Evolutionary conservation across 2,113 vertebrate genomes (phyloP).

Genomic region (Struthidea cinerea): DNA sequence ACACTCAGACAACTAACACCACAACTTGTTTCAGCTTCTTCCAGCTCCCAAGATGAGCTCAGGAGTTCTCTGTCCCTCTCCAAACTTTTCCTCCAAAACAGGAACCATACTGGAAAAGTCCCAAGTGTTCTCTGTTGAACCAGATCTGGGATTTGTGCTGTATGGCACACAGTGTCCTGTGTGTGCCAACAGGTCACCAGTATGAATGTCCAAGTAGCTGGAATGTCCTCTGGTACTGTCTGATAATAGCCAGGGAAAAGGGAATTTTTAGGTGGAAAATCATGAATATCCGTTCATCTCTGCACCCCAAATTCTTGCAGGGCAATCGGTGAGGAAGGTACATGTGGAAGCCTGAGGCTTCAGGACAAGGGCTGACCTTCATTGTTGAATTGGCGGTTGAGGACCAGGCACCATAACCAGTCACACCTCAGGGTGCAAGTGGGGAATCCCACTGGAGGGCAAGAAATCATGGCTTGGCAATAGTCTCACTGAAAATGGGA

Average conservation of each 20-base stretch:
- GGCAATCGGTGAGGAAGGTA: not conserved
- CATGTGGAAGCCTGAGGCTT: not conserved
- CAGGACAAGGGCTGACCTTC: not conserved
- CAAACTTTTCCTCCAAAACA: not conserved
- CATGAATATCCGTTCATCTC: not conserved
- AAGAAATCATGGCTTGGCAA: not conserved
- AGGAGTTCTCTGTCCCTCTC: not conserved
- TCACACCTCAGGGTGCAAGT: not conserved
- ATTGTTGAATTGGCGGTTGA: not conserved
- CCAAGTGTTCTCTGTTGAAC: not conserved
- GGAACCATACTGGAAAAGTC: not conserved
- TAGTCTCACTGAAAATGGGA: not conserved
- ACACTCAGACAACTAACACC: not conserved
- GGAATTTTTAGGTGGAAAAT: not conserved
- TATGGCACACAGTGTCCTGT: not conserved
- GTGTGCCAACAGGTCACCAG: not conserved
- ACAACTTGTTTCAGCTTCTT: not conserved
- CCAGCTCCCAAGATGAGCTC: not conserved
- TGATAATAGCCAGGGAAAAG: not conserved
- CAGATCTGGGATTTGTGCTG: not conserved
- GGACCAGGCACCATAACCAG: rapidly evolving
- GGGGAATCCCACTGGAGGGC: not conserved
- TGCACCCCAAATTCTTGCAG: not conserved
- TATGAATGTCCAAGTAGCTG: not conserved
- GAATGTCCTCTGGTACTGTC: not conserved